phyloP scores from a whole-genome alignment of 2,888 invertebrate species.

The Diarsia rubi region DNA sequence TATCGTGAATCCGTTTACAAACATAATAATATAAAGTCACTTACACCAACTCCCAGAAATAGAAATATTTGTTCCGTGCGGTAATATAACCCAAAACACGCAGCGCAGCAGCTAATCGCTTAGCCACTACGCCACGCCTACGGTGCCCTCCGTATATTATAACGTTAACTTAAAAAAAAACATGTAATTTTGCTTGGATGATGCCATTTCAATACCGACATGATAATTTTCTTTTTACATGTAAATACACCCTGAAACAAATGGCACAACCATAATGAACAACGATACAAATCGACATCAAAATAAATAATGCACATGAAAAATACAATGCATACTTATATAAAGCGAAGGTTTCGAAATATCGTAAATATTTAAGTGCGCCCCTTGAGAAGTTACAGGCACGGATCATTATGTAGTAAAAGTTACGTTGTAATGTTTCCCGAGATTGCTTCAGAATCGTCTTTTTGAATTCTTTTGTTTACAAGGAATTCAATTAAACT shows the following conservation, averaged over 20 bases:
- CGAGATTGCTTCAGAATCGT: slow-evolving; percentile 58
- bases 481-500: slow-evolving; percentile 68
- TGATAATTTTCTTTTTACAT: not conserved
- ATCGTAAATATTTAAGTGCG: slow-evolving; percentile 66
- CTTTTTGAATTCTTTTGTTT: slow-evolving; percentile 53
- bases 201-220: not conserved
- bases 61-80: too few species aligned
- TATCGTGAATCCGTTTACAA: too few species aligned
- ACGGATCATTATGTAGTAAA: slow-evolving; percentile 64
- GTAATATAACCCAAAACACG: too few species aligned
- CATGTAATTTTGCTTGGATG: not conserved
- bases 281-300: slow-evolving; percentile 31
- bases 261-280: slow-evolving; percentile 6
- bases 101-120: too few species aligned
- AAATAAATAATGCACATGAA: slow-evolving; percentile 49
- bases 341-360: slow-evolving; percentile 49
- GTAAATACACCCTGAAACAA: not conserved
- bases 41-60: too few species aligned
- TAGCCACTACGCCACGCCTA: too few species aligned
- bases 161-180: not conserved
- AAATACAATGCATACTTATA: slow-evolving; percentile 50
- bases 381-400: slow-evolving; percentile 54
- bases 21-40: too few species aligned
- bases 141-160: too few species aligned
- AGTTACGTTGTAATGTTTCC: slow-evolving; percentile 56